Percentiles rank a stretch among this genome's conserved stretches.
Evolutionary conservation across 2,888 invertebrate genomes (phyloP).

Genomic region (Spodoptera exigua): DNA sequence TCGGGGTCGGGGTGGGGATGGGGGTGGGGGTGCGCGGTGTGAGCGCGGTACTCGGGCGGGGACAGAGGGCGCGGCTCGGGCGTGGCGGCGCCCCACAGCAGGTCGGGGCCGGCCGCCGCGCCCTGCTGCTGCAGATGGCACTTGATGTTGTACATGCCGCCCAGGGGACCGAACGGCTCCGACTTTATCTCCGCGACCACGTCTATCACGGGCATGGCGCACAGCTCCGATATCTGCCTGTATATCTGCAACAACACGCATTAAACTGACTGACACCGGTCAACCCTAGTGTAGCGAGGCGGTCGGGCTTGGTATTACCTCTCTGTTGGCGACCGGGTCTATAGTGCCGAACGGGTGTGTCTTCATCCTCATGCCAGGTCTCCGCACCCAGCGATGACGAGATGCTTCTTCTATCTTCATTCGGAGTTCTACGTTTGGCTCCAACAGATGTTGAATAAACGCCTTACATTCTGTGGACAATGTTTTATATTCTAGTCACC

Average conservation of each 20-base stretch:
- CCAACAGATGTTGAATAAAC: slow-evolving; percentile 88
- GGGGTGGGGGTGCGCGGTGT: slow-evolving; percentile 19
- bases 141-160: slow-evolving; percentile 91
- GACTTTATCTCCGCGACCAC: slow-evolving; percentile 85
- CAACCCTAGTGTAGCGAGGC: too few species aligned
- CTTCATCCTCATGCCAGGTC: slow-evolving; percentile 85
- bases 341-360: slow-evolving; percentile 82
- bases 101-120: slow-evolving; percentile 67
- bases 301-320: slow-evolving; percentile 65
- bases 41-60: slow-evolving; percentile 72
- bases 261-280: neutral
- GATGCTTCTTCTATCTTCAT: slow-evolving; percentile 89
- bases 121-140: slow-evolving; percentile 78
- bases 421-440: slow-evolving; percentile 86
- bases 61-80: slow-evolving; percentile 70
- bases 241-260: slow-evolving; percentile 69
- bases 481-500: too few species aligned
- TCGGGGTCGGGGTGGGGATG: neutral
- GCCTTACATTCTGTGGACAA: slow-evolving; percentile 76
- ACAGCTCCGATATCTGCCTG: slow-evolving; percentile 85
- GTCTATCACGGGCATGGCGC: slow-evolving; percentile 77
- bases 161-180: slow-evolving; percentile 89
- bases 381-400: slow-evolving; percentile 90
- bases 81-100: slow-evolving; percentile 74
- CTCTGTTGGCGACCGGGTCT: slow-evolving; percentile 73